Evolutionary conservation across 2,113 vertebrate species (phyloP).

Genomic region (Ailuropoda melanoleuca): DNA sequence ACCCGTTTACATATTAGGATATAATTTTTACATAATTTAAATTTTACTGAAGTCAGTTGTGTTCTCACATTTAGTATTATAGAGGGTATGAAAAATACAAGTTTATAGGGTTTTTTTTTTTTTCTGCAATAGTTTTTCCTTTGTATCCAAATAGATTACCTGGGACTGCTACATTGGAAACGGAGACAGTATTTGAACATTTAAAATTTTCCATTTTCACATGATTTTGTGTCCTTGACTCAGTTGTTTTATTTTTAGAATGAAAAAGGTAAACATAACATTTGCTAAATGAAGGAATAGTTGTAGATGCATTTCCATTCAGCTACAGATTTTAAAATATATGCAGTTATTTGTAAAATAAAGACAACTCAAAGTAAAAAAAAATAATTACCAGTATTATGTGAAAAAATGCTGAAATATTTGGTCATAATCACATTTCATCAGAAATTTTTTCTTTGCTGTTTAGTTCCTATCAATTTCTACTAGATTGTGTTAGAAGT

Average conservation of each 20-base stretch:
- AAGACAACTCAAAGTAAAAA: background rate
- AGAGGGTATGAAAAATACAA: background rate
- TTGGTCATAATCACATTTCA: background rate
- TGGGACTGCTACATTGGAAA: background rate
- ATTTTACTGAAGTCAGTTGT: background rate
- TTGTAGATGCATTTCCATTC: background rate
- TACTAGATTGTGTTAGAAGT: background rate
- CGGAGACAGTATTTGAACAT: background rate
- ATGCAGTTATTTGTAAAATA: background rate
- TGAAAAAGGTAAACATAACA: background rate
- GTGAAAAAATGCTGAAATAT: constrained; percentile 21
- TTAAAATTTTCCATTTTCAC: background rate
- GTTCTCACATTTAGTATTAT: background rate
- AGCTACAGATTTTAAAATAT: background rate
- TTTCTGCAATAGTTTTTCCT: background rate
- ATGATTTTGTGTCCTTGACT: background rate
- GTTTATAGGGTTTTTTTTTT: background rate
- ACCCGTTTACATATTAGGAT: background rate
- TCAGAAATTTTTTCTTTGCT: background rate
- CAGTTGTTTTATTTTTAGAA: constrained; percentile 39
- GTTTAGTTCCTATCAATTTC: background rate
- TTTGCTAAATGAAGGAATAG: background rate
- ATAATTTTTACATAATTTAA: constrained; percentile 34
- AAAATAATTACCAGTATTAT: background rate
- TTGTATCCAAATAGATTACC: background rate